Conservation (phyloP, 2,113 vertebrate species). For the Oreochromis spilurus region DNA sequence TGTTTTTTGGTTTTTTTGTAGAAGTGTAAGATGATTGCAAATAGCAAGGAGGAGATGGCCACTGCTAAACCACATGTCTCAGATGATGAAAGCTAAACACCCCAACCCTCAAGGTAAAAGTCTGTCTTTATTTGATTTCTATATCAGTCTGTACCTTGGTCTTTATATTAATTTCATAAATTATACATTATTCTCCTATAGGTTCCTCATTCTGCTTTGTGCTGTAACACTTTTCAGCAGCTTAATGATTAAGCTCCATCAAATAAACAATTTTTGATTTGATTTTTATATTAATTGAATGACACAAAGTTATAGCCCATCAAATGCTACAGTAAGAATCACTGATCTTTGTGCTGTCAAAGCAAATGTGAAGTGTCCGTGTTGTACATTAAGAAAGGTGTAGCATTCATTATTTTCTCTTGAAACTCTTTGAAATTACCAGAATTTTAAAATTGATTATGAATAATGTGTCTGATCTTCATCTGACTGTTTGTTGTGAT, state of each 20-base stretch:
- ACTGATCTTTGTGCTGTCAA: background rate
- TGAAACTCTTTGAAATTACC: background rate
- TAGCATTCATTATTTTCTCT: background rate
- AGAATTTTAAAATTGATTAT: background rate
- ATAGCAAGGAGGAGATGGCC: slow-evolving; percentile 95
- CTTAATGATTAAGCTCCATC: background rate
- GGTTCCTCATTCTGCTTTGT: background rate
- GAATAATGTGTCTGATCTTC: background rate
- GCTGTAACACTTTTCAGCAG: background rate
- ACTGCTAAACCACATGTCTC: slow-evolving; percentile 90
- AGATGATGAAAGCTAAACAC: slow-evolving; percentile 79
- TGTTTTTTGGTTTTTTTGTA: slow-evolving; percentile 53
- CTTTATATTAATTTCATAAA: background rate
- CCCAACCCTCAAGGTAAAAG: slow-evolving; percentile 25
- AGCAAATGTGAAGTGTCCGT: background rate
- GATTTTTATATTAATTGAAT: background rate
- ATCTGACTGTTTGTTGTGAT: background rate
- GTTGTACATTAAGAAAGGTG: background rate
- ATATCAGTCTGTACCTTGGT: background rate
- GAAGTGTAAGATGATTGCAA: slow-evolving; percentile 99
- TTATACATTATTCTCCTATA: background rate
- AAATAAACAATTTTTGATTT: background rate
- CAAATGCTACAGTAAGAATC: background rate
- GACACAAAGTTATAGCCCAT: background rate
- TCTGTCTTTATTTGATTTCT: background rate